phyloP scores from a whole-genome alignment of 2,888 invertebrate species.

The Nomada fabriciana region DNA sequence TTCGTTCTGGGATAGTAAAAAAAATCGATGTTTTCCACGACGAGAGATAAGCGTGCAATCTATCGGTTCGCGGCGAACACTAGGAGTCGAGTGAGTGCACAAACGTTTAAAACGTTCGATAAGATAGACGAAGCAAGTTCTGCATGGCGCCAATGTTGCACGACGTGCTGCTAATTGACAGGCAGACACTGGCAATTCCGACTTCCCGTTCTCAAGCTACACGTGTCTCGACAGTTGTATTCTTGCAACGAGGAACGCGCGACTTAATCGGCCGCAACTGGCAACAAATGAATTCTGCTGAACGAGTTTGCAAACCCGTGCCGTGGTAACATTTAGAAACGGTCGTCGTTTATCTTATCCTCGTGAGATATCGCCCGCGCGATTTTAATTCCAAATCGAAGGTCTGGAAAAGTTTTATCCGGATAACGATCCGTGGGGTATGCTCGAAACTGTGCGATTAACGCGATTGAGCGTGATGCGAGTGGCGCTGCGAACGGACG shows the following conservation, averaged over 20 bases:
- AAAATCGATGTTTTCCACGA: background rate
- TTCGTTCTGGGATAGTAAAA: background rate
- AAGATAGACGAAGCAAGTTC: conserved; percentile 18
- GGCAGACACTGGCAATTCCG: background rate
- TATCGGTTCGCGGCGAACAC: background rate
- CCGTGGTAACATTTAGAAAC: background rate
- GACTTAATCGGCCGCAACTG: conserved; percentile 5
- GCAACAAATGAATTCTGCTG: background rate
- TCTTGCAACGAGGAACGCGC: background rate
- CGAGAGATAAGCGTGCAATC: background rate
- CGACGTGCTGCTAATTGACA: conserved; percentile 7
- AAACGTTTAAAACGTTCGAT: background rate
- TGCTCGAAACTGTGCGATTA: background rate
- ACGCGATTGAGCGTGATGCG: background rate
- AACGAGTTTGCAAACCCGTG: background rate
- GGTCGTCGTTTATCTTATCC: conserved; percentile 26
- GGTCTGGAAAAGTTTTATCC: background rate
- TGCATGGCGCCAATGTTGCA: conserved; percentile 9
- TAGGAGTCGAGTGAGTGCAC: background rate
- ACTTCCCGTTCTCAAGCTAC: conserved; percentile 20
- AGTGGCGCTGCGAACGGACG: conserved; percentile 1
- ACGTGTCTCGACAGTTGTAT: background rate
- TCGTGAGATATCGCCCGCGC: background rate
- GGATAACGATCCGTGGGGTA: background rate
- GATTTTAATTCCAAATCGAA: background rate